These are phyloP conservation scores for Amazona vittata DNA, from an alignment of 2,113 vertebrate genomes.

Conservation along the genomic window DNA sequence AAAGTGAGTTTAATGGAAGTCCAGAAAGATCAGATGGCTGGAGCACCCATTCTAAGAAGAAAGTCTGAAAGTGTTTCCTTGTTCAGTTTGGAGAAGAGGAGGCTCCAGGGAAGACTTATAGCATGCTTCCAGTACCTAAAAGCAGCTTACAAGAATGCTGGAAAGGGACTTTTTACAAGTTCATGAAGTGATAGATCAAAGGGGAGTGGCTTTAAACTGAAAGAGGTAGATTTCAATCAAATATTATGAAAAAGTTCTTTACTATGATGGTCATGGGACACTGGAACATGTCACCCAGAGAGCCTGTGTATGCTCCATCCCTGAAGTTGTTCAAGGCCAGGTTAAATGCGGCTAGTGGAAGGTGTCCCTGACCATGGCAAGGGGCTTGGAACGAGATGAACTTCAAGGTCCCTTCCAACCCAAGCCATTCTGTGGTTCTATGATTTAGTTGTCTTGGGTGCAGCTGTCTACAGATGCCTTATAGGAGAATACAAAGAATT, in stretches of 20 bases:
- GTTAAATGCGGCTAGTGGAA: neutral
- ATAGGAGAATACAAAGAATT: neutral
- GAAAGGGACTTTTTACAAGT: neutral
- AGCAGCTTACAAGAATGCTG: neutral
- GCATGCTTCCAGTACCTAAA: neutral
- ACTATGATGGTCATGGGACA: neutral
- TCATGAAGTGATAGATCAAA: neutral
- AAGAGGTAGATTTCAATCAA: neutral
- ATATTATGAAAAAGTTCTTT: neutral
- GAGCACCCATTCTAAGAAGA: neutral
- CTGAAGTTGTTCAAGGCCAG: neutral
- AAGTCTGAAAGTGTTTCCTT: neutral
- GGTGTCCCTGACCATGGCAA: neutral
- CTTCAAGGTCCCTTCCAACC: neutral
- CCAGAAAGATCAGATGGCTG: neutral
- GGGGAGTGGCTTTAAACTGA: neutral
- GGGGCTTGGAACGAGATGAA: neutral
- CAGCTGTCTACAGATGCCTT: neutral
- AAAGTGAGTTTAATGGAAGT: neutral
- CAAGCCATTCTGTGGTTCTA: neutral
- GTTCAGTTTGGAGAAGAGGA: neutral
- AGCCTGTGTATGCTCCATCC: neutral
- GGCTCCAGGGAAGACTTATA: neutral
- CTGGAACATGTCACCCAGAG: neutral
- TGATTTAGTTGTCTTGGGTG: neutral